Percentiles rank a stretch among this genome's conserved stretches.
phyloP scores from a whole-genome alignment of 2,888 invertebrate genomes.

The Venusia cambrica region DNA sequence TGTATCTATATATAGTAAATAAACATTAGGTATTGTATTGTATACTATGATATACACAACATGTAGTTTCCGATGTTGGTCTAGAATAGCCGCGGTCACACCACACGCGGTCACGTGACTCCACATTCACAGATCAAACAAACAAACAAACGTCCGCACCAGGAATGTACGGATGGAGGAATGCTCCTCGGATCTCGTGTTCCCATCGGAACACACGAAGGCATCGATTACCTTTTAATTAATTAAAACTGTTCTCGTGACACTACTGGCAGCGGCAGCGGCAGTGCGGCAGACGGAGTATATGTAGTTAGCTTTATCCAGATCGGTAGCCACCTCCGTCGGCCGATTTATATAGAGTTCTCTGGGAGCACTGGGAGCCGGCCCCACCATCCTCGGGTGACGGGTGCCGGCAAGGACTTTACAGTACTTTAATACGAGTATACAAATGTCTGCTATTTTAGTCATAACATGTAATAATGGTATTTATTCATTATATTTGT shows the following conservation, averaged over 20 bases:
- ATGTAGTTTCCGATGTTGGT: too few relatives aligned
- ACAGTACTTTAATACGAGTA: too few relatives aligned
- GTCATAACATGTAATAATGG: too few relatives aligned
- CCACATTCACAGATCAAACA: constrained; percentile 6
- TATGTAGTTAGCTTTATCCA: constrained; percentile 64
- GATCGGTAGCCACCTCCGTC: constrained; percentile 36
- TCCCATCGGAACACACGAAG: constrained; percentile 13
- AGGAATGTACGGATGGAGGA: too few relatives aligned
- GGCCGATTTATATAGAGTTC: constrained; percentile 6
- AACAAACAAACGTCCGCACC: constrained; percentile 10
- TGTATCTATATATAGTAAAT: too few relatives aligned
- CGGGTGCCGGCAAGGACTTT: too few relatives aligned
- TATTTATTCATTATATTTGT: too few relatives aligned
- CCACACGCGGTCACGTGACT: too few relatives aligned
- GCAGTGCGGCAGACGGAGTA: constrained; percentile 17
- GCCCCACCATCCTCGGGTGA: not conserved
- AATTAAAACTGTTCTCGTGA: constrained; percentile 22
- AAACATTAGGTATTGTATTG: too few relatives aligned
- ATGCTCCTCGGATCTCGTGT: constrained; percentile 11
- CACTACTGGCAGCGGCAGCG: constrained; percentile 9
- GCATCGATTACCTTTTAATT: constrained; percentile 25
- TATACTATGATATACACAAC: too few relatives aligned
- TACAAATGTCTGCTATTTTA: too few relatives aligned
- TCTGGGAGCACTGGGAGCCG: constrained; percentile 3
- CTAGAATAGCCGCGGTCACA: too few relatives aligned